Conservation (phyloP, 1,140 invertebrate genomes). For the Penaeus chinensis region DNA sequence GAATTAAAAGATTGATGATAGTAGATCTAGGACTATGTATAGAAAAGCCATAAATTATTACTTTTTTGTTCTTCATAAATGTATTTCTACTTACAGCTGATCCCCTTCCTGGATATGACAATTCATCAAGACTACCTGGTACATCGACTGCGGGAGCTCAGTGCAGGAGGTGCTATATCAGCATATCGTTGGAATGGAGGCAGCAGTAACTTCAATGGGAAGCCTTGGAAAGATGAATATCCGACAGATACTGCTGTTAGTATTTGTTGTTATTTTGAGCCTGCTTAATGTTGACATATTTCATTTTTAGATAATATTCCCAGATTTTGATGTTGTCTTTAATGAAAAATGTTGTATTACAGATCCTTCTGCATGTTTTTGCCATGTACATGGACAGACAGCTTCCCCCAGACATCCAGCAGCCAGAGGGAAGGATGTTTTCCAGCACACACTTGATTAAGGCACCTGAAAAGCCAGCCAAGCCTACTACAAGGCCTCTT, state of each 20-base stretch:
- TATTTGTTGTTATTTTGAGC: conserved; percentile 36
- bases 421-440: conserved; percentile 83
- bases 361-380: conserved; percentile 86
- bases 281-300: no score
- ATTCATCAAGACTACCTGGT: conserved; percentile 87
- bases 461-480: conserved; percentile 72
- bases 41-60: conserved; percentile 49
- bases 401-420: conserved; percentile 78
- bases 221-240: conserved; percentile 82
- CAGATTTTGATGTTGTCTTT: not conserved
- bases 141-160: conserved; percentile 78
- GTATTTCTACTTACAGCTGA: conserved; percentile 76
- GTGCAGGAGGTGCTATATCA: conserved; percentile 82
- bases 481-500: conserved; percentile 50
- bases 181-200: conserved; percentile 86
- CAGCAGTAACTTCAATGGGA: conserved; percentile 76
- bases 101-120: conserved; percentile 83
- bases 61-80: conserved; percentile 73
- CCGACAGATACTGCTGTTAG: conserved; percentile 83
- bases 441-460: conserved; percentile 75
- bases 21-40: not conserved
- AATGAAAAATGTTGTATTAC: conserved; percentile 64
- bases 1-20: not conserved
- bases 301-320: no score
- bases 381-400: conserved; percentile 85